Evolutionary conservation across 2,888 invertebrate species (phyloP), one percentile per base, ranked within the genome.

Genomic region (Leuctra nigra): DNA sequence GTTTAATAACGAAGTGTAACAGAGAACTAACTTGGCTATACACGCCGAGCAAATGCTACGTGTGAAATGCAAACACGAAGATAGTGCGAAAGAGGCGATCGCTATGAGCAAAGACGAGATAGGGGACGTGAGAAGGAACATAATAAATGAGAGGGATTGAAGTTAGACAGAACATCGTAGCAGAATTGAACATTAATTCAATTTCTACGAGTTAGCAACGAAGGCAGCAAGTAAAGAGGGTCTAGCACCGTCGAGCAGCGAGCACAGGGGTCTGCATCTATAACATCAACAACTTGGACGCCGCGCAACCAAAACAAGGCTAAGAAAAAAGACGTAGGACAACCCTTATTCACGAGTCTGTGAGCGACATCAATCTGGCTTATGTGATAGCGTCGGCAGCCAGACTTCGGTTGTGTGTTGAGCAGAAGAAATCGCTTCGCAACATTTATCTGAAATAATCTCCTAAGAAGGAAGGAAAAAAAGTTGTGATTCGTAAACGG

Each of bases 141-240:
- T 50, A 33, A 50, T 35, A 47, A 47, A 47, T 47, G 47, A 47
- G 47, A 13, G 47, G 25, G 47, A 47, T 47, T 47, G 47, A 47
- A 47, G 47, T 47, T 47, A 47, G 47, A 47, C 47, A 47, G 47
- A 47, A 47, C 47, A 47, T 47, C 25, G 47, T 6, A 47, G 47
- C 25, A 47, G 47, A 47, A 47, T 47, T 47, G 47, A 47, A 47
- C 47, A 47, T 47, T 47, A 47, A 47, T 47, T 47, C 47, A 47
- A 47, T 47, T 47, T 47, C 47, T 46, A 16, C 29, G 47, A 47
- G 47, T 47, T 29, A 47, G 47, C 13, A 23, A 47, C 13, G 3
- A 24, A 25, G 24, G 47, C 20, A 24, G 22, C 46, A 16, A 22
- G 20, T 22, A 22, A 47, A 47, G 47, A 25, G 14, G 25, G 25